Percentiles rank a stretch among this genome's conserved stretches.
Conservation (phyloP, 2,797 vertebrate species). For the Lophotriccus pileatus region DNA sequence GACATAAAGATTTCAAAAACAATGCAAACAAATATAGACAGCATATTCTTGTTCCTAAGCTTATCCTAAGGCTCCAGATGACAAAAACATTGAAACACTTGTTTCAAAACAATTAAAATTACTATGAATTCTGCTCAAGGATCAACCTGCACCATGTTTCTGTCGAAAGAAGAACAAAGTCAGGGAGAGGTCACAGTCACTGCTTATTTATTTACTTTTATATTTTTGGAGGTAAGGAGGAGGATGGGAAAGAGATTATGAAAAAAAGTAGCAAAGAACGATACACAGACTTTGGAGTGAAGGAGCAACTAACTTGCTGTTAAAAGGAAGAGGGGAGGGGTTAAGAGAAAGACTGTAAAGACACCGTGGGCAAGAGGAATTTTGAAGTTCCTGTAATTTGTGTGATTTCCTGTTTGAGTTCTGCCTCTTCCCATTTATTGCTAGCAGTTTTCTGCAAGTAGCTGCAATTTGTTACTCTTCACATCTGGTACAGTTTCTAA, state of each 20-base stretch:
- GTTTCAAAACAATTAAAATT: constrained; percentile 1
- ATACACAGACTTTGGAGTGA: not conserved
- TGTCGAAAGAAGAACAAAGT: not conserved
- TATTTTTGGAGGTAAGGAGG: not conserved
- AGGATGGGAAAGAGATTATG: not conserved
- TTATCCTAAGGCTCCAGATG: constrained; percentile 18
- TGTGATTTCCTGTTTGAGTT: not conserved
- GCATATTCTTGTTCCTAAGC: not conserved
- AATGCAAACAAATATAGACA: constrained; percentile 3
- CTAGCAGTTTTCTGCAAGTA: not conserved
- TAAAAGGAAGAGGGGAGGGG: not conserved
- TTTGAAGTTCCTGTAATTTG: not conserved
- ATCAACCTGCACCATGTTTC: not conserved
- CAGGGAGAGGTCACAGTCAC: constrained; percentile 38
- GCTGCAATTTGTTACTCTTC: not conserved
- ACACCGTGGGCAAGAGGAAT: not conserved
- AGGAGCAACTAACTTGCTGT: not conserved
- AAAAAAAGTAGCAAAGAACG: not conserved
- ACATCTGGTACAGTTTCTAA: not conserved
- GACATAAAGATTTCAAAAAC: not conserved
- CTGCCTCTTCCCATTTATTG: not conserved
- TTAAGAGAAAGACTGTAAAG: not conserved
- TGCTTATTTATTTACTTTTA: constrained; percentile 13
- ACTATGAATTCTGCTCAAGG: not conserved
- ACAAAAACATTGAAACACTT: not conserved